Evolutionary conservation across 2,797 vertebrate species (phyloP).

Genomic region (Ambastaia sidthimunki): DNA sequence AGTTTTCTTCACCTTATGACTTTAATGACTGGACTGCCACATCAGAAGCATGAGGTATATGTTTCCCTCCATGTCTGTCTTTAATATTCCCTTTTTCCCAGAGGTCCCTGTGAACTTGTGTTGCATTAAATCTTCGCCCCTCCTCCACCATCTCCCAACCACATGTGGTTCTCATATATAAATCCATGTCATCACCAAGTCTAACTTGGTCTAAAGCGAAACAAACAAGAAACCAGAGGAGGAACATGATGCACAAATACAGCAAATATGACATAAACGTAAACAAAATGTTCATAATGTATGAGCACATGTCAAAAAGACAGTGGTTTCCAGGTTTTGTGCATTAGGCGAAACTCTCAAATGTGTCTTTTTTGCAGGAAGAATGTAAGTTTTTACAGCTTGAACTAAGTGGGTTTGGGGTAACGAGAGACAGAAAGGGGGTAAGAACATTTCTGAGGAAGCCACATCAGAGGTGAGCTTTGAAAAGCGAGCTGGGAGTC

Average conservation of each 20-base stretch:
- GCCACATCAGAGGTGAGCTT: conserved; percentile 59
- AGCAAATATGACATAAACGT: not conserved
- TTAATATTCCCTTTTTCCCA: conserved; percentile 16
- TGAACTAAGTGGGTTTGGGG: conserved; percentile 30
- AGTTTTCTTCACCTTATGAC: conserved; percentile 49
- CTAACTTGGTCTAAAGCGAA: conserved; percentile 39
- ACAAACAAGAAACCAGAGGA: conserved; percentile 22
- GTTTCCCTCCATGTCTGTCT: conserved; percentile 16
- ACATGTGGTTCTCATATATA: conserved; percentile 74
- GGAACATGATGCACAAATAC: not conserved
- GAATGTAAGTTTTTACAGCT: conserved; percentile 32
- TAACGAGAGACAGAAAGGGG: not conserved
- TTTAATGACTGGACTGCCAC: conserved; percentile 54
- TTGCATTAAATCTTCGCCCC: conserved; percentile 5
- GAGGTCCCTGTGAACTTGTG: conserved; percentile 1
- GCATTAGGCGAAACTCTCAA: not conserved
- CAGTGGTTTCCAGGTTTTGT: conserved; percentile 20
- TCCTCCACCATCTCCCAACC: conserved; percentile 34
- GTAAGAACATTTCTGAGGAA: conserved; percentile 57
- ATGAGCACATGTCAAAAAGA: not conserved
- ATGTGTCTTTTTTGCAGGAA: conserved; percentile 7
- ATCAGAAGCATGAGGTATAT: conserved; percentile 39
- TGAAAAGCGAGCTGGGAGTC: conserved; percentile 65
- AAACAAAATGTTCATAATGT: not conserved
- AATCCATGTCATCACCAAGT: conserved; percentile 65